These are phyloP conservation scores for Brachypteracias leptosomus DNA, from an alignment of 2,113 vertebrate species.

Conservation along the genomic window DNA sequence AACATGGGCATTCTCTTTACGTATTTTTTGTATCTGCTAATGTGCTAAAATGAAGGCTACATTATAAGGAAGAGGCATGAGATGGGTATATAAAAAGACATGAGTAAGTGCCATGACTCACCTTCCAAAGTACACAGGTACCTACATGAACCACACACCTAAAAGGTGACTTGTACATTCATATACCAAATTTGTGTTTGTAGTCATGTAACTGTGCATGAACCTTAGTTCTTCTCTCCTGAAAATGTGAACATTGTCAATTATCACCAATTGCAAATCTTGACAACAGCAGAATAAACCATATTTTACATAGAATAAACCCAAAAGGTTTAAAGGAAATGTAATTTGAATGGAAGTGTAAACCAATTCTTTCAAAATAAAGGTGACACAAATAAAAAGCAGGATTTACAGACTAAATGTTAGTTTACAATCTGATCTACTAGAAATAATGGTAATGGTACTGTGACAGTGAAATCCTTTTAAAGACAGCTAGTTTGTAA, in stretches of 20 bases:
- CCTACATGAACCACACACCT: constrained; percentile 16
- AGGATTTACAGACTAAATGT: neutral
- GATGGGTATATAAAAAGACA: constrained; percentile 32
- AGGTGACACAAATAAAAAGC: neutral
- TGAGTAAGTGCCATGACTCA: constrained; percentile 53
- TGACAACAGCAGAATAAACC: neutral
- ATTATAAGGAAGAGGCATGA: neutral
- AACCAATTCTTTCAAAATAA: neutral
- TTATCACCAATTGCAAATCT: neutral
- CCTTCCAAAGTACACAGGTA: constrained; percentile 10
- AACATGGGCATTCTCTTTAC: neutral
- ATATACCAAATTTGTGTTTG: neutral
- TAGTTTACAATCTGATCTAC: neutral
- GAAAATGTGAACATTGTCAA: neutral
- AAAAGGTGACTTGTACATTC: neutral
- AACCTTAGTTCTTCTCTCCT: neutral
- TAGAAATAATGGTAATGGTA: neutral
- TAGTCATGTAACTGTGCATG: neutral
- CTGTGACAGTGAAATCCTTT: neutral
- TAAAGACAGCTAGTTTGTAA: neutral
- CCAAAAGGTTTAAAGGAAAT: neutral
- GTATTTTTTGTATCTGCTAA: neutral
- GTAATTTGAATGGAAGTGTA: neutral
- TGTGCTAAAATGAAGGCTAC: neutral
- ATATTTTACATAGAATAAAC: neutral